Base-by-base conservation (phyloP, 2,113 vertebrate species). In the Pterocles burchelli region DNA sequence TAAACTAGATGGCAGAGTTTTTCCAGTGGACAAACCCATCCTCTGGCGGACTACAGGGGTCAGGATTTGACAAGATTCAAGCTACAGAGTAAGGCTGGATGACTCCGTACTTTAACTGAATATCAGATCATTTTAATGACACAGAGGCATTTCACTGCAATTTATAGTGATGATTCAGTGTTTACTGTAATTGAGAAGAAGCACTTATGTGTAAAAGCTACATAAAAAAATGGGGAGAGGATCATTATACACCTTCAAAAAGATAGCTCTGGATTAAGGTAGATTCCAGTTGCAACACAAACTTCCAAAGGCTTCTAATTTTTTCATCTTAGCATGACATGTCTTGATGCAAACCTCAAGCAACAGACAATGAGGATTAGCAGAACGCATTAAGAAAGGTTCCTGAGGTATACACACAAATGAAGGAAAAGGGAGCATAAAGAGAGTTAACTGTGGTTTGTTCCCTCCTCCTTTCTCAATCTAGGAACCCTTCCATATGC, bases 401-500 rank as follows among this genome's bases (percentile, higher is more conserved):
- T 74, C 51, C 72, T 31, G 66, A 84, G 38, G 31, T 29, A 14
- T 4, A 61, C 6, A 17, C 12, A 48, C 6, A 41, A 72, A 62
- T n/a, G 28, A 77, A 41, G 36, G 51, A 77, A 41, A 88, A 93
- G 43, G 2, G 22, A 85, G 67, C 15, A 3, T 26, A 21, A n/a
- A 57, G 71, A 86, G 94, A 88, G 84, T 85, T 95, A 93, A 81
- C 45, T 31, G 51, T 17, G 16, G 49, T 12, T 29, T 49, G 26
- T 55, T 83, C 48, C 54, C 66, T 95, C 74, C 95, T 92, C 75
- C 68, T 38, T 72, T 81, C 77, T 82, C 58, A 76, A 62, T 58
- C 91, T 78, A 97, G 96, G 97, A 97, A 96, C 93, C 94, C 79
- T 97, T 97, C 98, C 97, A 97, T 97, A 96, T 97, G 98, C 98